Conservation (phyloP, 2,113 vertebrate genomes). For the Pleuronectes platessa region DNA sequence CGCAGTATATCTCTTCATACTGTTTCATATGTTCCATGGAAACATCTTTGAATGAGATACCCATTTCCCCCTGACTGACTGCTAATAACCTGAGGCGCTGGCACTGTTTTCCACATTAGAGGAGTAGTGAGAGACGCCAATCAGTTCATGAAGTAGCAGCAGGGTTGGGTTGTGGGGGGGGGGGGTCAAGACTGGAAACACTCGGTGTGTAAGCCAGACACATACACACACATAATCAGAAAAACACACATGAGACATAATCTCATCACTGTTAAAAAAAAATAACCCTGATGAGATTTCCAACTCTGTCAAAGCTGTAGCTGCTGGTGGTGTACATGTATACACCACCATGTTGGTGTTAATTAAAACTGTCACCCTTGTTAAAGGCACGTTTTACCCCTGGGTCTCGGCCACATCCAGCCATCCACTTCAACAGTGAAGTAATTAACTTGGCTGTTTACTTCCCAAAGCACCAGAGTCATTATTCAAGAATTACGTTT, state of each 20-base stretch:
- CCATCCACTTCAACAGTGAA: conserved; percentile 23
- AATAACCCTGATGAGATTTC: conserved; percentile 19
- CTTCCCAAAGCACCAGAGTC: conserved; percentile 19
- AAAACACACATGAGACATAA: conserved; percentile 31
- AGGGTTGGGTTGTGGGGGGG: not conserved
- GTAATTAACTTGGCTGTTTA: conserved; percentile 18
- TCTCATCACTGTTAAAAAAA: conserved; percentile 40
- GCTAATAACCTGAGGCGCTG: conserved; percentile 41
- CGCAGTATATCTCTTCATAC: conserved; percentile 10
- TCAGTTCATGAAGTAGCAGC: conserved; percentile 19
- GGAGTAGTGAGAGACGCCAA: conserved; percentile 26
- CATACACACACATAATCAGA: not conserved
- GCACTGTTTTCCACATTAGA: conserved; percentile 66
- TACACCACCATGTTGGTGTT: conserved; percentile 25
- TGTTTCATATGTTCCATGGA: conserved; percentile 47
- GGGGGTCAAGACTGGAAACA: conserved; percentile 40
- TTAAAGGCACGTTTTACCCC: conserved; percentile 43
- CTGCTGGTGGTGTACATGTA: conserved; percentile 35
- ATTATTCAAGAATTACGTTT: conserved; percentile 19
- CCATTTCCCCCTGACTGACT: conserved; percentile 39
- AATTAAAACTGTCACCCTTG: conserved; percentile 29
- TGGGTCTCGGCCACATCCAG: conserved; percentile 8
- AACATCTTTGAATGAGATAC: conserved; percentile 12
- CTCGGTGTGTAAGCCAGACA: conserved; percentile 44
- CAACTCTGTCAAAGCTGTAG: conserved; percentile 11